These are phyloP conservation scores for Sylvia atricapilla DNA, from an alignment of 2,113 vertebrate genomes.

Conservation along the genomic window DNA sequence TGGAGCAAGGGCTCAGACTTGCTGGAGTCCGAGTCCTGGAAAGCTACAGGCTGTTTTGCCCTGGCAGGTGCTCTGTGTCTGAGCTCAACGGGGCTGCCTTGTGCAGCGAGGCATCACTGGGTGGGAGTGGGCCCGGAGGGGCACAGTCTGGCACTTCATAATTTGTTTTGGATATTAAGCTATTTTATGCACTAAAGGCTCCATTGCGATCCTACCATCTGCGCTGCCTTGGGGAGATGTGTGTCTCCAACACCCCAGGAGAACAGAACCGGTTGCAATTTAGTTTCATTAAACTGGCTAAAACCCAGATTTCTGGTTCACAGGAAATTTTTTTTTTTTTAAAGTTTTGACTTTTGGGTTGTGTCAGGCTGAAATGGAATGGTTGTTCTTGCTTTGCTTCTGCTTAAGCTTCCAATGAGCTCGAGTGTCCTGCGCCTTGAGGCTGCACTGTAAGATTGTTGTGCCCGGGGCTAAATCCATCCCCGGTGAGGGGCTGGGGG, in stretches of 20 bases:
- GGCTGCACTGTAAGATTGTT: background rate
- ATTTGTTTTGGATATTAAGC: conserved; percentile 15
- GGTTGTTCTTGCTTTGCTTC: background rate
- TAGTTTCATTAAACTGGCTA: conserved; percentile 1
- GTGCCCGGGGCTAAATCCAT: background rate
- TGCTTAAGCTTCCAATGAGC: background rate
- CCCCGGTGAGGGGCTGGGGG: background rate
- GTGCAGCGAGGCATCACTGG: fast-evolving
- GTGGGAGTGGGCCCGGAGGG: background rate
- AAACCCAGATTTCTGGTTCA: background rate
- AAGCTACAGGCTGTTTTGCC: background rate
- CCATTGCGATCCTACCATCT: conserved; percentile 18
- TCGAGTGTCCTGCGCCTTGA: background rate
- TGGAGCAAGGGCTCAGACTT: background rate
- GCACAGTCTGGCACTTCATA: background rate
- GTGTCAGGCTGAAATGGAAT: background rate
- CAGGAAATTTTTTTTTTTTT: conserved; percentile 12
- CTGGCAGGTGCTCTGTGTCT: background rate
- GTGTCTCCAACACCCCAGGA: background rate
- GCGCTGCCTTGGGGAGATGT: background rate
- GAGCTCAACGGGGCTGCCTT: background rate
- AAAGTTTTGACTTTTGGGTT: background rate
- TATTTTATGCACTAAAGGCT: background rate
- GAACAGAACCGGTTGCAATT: background rate
- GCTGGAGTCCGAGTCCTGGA: background rate